Base-by-base conservation (phyloP, 92 coral and sea anemone species). In the Epizoanthus fatuus region DNA sequence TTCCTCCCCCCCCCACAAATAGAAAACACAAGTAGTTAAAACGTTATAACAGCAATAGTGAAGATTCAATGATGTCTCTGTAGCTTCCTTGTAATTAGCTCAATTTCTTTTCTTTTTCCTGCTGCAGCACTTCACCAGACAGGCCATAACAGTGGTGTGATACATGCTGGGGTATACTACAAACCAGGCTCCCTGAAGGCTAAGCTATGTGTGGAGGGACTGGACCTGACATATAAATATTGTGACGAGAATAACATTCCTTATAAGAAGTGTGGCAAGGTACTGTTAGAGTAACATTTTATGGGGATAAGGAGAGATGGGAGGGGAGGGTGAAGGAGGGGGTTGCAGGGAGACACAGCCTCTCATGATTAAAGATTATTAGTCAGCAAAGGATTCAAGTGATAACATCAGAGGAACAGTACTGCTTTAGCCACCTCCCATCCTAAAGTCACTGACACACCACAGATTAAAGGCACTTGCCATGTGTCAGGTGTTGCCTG, bases 111-210 rank as follows among this genome's bases (percentile, higher is more conserved):
- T 19, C 75, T 58, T 4, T 66, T 58, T 72, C 22, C 81, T 83
- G 56, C 72, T 81, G 11, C 70, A 97, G 99, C 99, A 68, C 71
- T 92, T 72, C 99, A 97, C 80, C 99, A 97, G 89, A 91, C 97
- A 42, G 98, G 98, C 15, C 96, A 95, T 66, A 97, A 97, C 81
- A 97, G 99, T 77, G 99, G 99, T 42, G 99, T 97, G 16, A 85
- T 97, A 65, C 99, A 97, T 71, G 94, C 95, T 88, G 99, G 99
- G 1, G 96, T 97, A 60, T 97, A 97, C 89, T 97, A 97, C 81
- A 95, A 96, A 29, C 99, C 99, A 75, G 99, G 99, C 79, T 92
- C 99, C 56, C 88, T 97, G 37, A 97, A 97, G 85, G 99, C 99
- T 80, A 95, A 95, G 72, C 91, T 97, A 19, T 97, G 99, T 81